Conservation (phyloP, 2,113 vertebrate genomes). For the Montifringilla adamsi region DNA sequence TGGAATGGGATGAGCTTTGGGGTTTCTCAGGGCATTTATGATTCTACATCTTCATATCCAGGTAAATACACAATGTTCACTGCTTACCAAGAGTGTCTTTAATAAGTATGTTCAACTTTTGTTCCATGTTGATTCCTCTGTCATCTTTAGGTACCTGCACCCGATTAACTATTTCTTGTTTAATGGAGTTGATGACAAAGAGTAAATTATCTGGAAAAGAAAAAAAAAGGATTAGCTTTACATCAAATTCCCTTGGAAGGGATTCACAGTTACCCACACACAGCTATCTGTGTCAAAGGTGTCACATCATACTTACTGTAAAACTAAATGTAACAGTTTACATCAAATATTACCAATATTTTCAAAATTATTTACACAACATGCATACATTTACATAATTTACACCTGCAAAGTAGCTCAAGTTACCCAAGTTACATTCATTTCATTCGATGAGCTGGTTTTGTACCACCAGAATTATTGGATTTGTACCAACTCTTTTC, state of each 20-base stretch:
- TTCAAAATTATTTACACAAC: background rate
- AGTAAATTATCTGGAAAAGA: conserved; percentile 87
- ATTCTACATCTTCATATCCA: background rate
- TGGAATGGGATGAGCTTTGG: background rate
- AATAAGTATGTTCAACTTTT: conserved; percentile 90
- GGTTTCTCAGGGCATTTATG: background rate
- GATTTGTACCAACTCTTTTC: background rate
- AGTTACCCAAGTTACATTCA: background rate
- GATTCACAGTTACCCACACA: background rate
- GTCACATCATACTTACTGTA: background rate
- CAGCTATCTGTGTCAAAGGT: background rate
- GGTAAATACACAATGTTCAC: background rate
- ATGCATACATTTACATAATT: background rate
- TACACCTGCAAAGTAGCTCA: background rate
- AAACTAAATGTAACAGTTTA: background rate
- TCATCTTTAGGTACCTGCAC: conserved; percentile 88
- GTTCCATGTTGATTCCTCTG: conserved; percentile 87
- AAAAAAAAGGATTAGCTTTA: background rate
- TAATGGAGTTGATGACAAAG: conserved; percentile 98
- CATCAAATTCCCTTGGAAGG: background rate
- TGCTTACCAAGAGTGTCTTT: conserved; percentile 93
- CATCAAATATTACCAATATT: background rate
- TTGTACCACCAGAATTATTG: background rate
- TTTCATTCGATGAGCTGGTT: background rate
- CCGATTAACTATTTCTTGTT: conserved; percentile 94